These are phyloP conservation scores for Lacanobia oleracea DNA, from an alignment of 2,888 invertebrate species.

Conservation along the genomic window DNA sequence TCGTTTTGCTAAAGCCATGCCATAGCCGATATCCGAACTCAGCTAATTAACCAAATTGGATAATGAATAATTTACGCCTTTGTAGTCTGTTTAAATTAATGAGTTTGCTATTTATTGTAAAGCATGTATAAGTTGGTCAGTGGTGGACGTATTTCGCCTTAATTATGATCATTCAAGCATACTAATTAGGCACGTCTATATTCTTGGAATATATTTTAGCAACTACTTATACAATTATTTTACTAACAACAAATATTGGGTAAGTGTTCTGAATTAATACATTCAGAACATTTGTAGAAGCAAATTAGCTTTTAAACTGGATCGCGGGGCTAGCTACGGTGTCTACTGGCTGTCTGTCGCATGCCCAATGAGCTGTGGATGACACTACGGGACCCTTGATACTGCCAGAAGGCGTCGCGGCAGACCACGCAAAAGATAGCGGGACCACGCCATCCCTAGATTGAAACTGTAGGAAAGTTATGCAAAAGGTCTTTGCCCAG, in stretches of 20 bases:
- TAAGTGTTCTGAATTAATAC: neutral
- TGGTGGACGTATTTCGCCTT: too few relatives aligned
- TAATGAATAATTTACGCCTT: neutral
- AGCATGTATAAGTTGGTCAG: neutral
- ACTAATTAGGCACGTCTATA: too few relatives aligned
- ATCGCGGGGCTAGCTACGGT: too few relatives aligned
- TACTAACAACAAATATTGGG: neutral
- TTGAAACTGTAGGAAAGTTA: neutral
- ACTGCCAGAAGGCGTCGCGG: neutral
- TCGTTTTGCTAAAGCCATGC: neutral
- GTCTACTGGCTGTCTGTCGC: neutral
- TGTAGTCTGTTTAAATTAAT: neutral
- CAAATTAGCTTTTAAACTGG: too few relatives aligned
- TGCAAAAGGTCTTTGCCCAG: too few relatives aligned
- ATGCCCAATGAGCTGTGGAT: neutral
- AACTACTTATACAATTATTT: too few relatives aligned
- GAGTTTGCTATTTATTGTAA: neutral
- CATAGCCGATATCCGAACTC: neutral
- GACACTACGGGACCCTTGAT: neutral
- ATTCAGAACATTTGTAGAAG: too few relatives aligned
- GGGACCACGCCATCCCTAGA: too few relatives aligned
- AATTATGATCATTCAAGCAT: too few relatives aligned
- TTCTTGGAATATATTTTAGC: too few relatives aligned
- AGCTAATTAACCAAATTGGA: conserved; percentile 5
- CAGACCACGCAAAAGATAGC: too few relatives aligned